Conservation (phyloP, 2,113 vertebrate genomes). For the Stigmatopora argus region DNA sequence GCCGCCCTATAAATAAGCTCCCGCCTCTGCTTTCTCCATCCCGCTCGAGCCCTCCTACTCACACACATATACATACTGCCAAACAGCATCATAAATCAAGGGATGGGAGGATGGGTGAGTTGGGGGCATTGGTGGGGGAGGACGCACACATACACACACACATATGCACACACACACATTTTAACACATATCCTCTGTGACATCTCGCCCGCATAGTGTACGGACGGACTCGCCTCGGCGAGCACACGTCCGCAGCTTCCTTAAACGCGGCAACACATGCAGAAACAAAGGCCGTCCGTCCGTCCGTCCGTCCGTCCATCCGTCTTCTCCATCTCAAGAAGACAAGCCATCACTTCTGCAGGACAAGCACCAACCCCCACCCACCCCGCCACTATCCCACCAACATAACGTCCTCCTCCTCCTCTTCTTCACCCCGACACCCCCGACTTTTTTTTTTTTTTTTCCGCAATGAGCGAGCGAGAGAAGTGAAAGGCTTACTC, state of each 20-base stretch:
- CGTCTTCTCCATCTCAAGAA: background rate
- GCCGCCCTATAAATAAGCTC: conserved; percentile 24
- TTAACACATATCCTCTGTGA: conserved; percentile 53
- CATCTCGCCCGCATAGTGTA: conserved; percentile 35
- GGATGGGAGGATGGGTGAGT: conserved; percentile 42
- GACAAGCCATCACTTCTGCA: conserved; percentile 35
- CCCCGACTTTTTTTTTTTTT: conserved; percentile 2
- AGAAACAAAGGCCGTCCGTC: background rate
- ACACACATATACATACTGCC: conserved; percentile 65
- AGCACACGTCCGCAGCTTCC: conserved; percentile 30
- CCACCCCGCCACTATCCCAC: conserved; percentile 13
- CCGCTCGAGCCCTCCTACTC: conserved; percentile 53
- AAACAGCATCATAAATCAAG: conserved; percentile 75
- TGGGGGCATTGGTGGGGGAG: conserved; percentile 29
- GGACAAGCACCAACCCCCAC: conserved; percentile 25
- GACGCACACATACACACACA: conserved; percentile 47
- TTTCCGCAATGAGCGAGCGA: conserved; percentile 41
- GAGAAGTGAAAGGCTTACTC: conserved; percentile 66
- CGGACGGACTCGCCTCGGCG: conserved; percentile 19
- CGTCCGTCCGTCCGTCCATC: too few relatives aligned
- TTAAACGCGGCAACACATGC: conserved; percentile 12
- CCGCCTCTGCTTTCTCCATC: conserved; percentile 48
- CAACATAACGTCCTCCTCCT: background rate
- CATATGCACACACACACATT: conserved; percentile 54
- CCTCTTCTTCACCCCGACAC: background rate